phyloP scores from a whole-genome alignment of 2,113 vertebrate species.

The Tyto alba region DNA sequence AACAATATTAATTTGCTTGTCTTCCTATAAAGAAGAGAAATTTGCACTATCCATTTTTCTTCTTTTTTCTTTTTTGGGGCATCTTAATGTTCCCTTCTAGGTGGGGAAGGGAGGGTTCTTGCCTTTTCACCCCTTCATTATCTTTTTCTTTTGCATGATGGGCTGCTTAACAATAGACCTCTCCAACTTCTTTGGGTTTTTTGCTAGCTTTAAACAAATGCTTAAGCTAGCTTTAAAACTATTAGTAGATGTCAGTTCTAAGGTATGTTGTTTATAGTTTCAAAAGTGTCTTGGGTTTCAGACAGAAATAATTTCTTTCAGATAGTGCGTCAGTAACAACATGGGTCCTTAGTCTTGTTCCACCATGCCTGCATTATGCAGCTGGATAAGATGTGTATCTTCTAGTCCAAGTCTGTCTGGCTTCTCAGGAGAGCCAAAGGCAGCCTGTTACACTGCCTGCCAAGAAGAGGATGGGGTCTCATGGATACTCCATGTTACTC shows the following conservation, averaged over 20 bases:
- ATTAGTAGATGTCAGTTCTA: not conserved
- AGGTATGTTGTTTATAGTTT: not conserved
- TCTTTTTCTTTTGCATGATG: constrained; percentile 48
- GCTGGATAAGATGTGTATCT: not conserved
- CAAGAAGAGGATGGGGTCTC: not conserved
- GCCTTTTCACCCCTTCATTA: constrained; percentile 12
- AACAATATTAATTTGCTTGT: not conserved
- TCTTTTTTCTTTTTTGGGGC: not conserved
- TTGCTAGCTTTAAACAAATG: not conserved
- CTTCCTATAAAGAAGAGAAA: not conserved
- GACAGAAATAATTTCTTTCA: not conserved
- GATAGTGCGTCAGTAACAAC: not conserved
- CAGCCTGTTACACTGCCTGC: not conserved
- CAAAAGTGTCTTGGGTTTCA: not conserved
- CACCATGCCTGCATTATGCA: not conserved
- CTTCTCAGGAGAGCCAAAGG: not conserved
- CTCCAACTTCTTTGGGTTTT: not conserved
- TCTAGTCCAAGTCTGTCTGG: not conserved
- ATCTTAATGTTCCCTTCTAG: not conserved
- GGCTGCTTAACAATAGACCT: constrained; percentile 35
- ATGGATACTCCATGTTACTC: not conserved
- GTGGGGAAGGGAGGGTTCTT: constrained; percentile 56
- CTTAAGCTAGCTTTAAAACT: not conserved
- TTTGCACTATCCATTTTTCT: not conserved
- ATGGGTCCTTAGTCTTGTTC: not conserved